Percentiles rank a stretch among this genome's conserved stretches.
phyloP scores from a whole-genome alignment of 2,888 invertebrate species.

The Meta bourneti region DNA sequence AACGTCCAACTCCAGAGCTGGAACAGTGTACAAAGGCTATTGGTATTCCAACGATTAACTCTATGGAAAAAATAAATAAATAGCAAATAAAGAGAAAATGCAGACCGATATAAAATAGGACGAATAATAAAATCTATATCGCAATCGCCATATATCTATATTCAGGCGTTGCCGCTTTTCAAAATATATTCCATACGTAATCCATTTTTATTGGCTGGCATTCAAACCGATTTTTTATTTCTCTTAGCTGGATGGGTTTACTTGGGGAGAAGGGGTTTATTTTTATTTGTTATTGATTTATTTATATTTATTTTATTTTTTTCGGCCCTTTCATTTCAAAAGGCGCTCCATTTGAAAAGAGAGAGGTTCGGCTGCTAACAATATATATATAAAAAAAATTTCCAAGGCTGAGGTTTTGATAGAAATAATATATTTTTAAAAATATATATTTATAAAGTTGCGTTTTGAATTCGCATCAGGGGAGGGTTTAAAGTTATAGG shows the following conservation, averaged over 20 bases:
- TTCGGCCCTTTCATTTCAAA: constrained; percentile 58
- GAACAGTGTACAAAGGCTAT: constrained; percentile 29
- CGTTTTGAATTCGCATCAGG: constrained; percentile 64
- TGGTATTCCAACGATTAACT: constrained; percentile 72
- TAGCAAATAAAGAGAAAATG: constrained; percentile 25
- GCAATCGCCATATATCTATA: constrained; percentile 54
- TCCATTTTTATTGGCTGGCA: constrained; percentile 75
- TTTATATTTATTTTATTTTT: constrained; percentile 67
- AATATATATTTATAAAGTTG: constrained; percentile 75
- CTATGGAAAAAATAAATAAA: constrained; percentile 51
- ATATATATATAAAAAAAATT: constrained; percentile 41
- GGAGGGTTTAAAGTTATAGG: constrained; percentile 68
- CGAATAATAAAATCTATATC: constrained; percentile 74
- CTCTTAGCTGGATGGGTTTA: constrained; percentile 67
- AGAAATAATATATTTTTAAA: constrained; percentile 64
- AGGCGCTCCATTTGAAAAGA: constrained; percentile 20
- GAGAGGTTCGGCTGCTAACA: constrained; percentile 31
- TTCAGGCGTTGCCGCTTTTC: constrained; percentile 48
- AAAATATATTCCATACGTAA: constrained; percentile 71
- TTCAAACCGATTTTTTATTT: constrained; percentile 67
- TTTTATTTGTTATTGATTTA: constrained; percentile 69
- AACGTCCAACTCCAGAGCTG: not conserved
- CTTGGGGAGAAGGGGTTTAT: constrained; percentile 38
- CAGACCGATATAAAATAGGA: constrained; percentile 58
- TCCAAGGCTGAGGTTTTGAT: not conserved